Base-by-base conservation (phyloP, 2,113 vertebrate species). In the Paedocypris sp. region DNA sequence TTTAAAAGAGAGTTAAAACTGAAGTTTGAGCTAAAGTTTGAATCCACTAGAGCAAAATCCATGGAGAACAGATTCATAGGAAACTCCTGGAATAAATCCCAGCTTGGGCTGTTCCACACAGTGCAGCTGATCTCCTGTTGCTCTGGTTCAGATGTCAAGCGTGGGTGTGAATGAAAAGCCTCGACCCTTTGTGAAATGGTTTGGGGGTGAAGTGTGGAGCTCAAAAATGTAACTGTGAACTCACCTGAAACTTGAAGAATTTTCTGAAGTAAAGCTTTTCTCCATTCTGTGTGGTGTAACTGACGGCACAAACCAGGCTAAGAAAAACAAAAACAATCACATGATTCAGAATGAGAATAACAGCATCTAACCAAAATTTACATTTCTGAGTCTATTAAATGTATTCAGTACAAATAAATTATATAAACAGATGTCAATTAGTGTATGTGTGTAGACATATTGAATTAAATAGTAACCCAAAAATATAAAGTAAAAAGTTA, bases 161-260 rank as follows among this genome's bases (percentile, higher is more conserved):
- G 3, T 6, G 7, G 20, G 33, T 53, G 74, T 58, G 64, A 66
- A 76, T 63, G 67, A 53, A 49, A 9, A 72, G 58, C 9, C 51
- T 33, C 66, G 64, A 15, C 22, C 60, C 60, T 22, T 20, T 79
- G 81, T 35, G 69, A 76, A 62, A 83, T 81, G 73, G 75, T 74
- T 75, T 61, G 47, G 11, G 35, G 39, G 41, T 52, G 35, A 76
- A 60, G 26, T 13, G 29, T 1, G 32, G 5, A 6, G 31, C 7
- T 19, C 12, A 11, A 6, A 2, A 6, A 10, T 5, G 1, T 15
- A 64, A 18, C 26, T 48, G 1, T 46, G 12, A 60, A 5, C 71
- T 72, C 86, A 99, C 94, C 95, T 99, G 95, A 81, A 99, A 99
- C 84, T 98, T 99, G 83, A 99, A 99, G 86, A 99, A 99, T 75